Conservation (phyloP, 1,140 invertebrate species). For the Drosophila funebris region DNA sequence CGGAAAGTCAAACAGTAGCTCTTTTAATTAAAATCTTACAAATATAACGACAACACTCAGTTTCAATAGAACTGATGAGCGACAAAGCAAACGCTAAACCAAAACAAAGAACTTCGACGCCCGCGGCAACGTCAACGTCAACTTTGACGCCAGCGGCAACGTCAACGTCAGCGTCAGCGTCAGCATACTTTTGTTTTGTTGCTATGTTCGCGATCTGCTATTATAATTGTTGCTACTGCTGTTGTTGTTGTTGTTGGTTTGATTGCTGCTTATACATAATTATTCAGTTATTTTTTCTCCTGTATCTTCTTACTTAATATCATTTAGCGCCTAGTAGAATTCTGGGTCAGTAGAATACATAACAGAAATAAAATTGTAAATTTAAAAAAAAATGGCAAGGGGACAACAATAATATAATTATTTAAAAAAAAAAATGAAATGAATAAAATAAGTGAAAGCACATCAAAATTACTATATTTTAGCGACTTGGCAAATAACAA, state of each 20-base stretch:
- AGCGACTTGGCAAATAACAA: background rate
- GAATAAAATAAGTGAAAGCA: constrained; percentile 35
- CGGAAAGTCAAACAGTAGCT: background rate
- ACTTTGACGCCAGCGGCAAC: background rate
- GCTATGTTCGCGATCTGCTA: constrained; percentile 4
- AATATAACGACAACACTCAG: constrained; percentile 10
- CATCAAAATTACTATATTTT: constrained; percentile 6
- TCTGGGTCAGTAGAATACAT: constrained; percentile 43
- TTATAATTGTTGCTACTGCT: background rate
- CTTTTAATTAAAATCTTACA: constrained; percentile 8
- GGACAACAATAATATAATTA: background rate
- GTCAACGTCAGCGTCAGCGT: background rate
- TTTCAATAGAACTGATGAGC: background rate
- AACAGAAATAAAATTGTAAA: constrained; percentile 8
- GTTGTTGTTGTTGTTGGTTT: constrained; percentile 4
- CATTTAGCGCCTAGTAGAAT: constrained; percentile 22
- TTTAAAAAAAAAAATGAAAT: background rate
- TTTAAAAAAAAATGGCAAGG: background rate
- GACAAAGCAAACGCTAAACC: background rate
- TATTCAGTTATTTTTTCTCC: constrained; percentile 6
- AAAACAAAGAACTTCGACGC: constrained; percentile 14
- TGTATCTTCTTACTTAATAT: constrained; percentile 32
- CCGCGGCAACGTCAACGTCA: background rate
- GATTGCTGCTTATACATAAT: constrained; percentile 18
- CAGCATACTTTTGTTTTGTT: background rate